Conservation (phyloP, 2,113 vertebrate species). For the Cyanistes caeruleus region DNA sequence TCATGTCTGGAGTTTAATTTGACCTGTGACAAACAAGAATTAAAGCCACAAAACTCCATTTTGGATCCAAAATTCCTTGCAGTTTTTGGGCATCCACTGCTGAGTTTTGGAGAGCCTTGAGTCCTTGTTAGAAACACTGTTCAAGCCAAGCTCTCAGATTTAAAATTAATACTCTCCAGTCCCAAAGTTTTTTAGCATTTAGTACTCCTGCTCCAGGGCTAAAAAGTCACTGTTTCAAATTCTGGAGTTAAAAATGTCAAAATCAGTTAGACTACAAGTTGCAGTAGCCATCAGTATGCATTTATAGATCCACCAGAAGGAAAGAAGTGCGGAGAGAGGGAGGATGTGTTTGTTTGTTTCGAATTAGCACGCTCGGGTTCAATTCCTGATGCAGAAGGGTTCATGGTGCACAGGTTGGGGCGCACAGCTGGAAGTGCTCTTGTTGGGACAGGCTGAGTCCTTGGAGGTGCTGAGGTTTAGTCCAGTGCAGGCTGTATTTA, state of each 20-base stretch:
- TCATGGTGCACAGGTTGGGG: neutral
- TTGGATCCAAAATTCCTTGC: conserved; percentile 25
- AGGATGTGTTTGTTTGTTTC: neutral
- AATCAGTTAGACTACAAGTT: conserved; percentile 38
- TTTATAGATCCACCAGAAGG: conserved; percentile 31
- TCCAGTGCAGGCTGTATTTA: neutral
- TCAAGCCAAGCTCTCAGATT: conserved; percentile 36
- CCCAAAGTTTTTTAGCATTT: conserved; percentile 37
- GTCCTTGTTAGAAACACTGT: conserved; percentile 5
- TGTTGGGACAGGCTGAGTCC: neutral
- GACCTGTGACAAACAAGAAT: neutral
- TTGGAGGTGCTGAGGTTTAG: neutral
- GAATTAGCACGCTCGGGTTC: neutral
- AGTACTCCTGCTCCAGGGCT: conserved; percentile 2
- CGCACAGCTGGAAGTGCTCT: neutral
- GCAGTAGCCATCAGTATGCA: conserved; percentile 14
- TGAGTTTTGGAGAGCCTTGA: neutral
- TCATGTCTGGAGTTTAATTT: conserved; percentile 1
- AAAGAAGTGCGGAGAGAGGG: neutral
- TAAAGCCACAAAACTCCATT: neutral
- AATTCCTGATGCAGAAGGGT: neutral
- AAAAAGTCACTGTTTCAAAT: conserved; percentile 48
- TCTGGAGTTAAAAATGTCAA: conserved; percentile 62
- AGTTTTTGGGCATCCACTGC: conserved; percentile 27
- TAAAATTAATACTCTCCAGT: conserved; percentile 33